phyloP scores from a whole-genome alignment of 2,888 invertebrate genomes.

The Lysandra bellargus region DNA sequence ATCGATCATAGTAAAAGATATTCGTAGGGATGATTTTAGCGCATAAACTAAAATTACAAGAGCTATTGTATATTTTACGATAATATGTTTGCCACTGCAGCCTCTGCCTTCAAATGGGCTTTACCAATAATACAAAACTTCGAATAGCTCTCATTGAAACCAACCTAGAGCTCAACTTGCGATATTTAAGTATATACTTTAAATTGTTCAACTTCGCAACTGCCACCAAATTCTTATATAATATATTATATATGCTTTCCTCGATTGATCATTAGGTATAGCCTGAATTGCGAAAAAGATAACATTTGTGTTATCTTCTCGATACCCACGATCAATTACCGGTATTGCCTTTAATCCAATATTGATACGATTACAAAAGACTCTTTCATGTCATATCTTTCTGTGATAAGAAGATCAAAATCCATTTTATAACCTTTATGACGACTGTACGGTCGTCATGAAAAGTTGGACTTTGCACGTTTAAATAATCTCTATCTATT shows the following conservation, averaged over 20 bases:
- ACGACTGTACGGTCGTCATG: background rate
- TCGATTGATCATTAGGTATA: background rate
- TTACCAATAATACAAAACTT: background rate
- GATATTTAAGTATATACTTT: background rate
- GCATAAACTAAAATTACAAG: too few relatives aligned
- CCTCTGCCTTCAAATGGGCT: background rate
- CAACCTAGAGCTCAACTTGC: background rate
- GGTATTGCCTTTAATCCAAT: slow-evolving; percentile 22
- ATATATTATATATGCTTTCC: background rate
- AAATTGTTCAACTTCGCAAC: background rate
- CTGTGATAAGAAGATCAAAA: slow-evolving; percentile 1
- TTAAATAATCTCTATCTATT: background rate
- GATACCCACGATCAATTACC: slow-evolving; percentile 9
- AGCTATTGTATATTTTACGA: too few relatives aligned
- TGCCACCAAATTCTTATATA: background rate
- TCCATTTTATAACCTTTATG: background rate
- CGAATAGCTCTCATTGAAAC: background rate
- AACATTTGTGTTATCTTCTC: slow-evolving; percentile 6
- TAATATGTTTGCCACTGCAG: too few relatives aligned
- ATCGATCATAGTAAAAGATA: background rate
- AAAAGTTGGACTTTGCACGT: background rate
- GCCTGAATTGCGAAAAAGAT: background rate
- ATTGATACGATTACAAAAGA: slow-evolving; percentile 11
- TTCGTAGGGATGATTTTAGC: too few relatives aligned
- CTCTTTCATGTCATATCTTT: background rate